phyloP scores from a whole-genome alignment of 37 sponge, comb jelly and placozoan genomes.

The Chondrilla cf. caribensis region DNA sequence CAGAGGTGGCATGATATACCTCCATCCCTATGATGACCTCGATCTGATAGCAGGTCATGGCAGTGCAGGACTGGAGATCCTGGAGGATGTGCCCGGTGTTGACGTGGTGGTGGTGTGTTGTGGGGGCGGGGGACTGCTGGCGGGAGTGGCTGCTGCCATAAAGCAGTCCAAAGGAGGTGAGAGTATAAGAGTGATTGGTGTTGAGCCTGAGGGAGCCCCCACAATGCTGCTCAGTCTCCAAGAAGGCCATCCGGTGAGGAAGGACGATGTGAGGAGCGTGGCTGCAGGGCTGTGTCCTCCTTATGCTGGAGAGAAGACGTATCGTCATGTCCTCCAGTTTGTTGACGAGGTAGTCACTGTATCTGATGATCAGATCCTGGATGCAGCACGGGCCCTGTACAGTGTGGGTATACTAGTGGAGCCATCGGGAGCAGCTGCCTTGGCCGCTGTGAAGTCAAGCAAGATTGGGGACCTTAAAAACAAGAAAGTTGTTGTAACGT shows the following conservation, averaged over 20 bases:
- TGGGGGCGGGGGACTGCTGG: constrained; percentile 69
- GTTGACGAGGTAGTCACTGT: constrained; percentile 64
- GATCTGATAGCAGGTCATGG: constrained; percentile 61
- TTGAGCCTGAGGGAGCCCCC: constrained; percentile 62
- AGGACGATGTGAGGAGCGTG: constrained; percentile 23
- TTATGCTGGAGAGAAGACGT: constrained; percentile 48
- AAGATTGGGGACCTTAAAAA: constrained; percentile 32
- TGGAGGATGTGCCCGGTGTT: constrained; percentile 36
- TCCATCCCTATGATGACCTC: constrained; percentile 63
- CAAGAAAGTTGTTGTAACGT: constrained; percentile 40
- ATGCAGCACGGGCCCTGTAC: constrained; percentile 34
- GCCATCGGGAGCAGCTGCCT: constrained; percentile 62
- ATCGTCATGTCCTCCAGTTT: constrained; percentile 25
- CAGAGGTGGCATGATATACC: constrained; percentile 36
- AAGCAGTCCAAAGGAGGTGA: constrained; percentile 31
- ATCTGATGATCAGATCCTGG: constrained; percentile 53
- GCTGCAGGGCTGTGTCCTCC: constrained; percentile 67
- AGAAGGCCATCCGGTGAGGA: constrained; percentile 44
- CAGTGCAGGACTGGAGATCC: constrained; percentile 53
- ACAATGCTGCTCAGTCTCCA: constrained; percentile 60
- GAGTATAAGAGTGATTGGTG: constrained; percentile 27
- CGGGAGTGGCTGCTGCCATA: constrained; percentile 56
- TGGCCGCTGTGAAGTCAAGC: constrained; percentile 49
- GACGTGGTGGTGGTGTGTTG: constrained; percentile 67
- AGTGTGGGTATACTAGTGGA: constrained; percentile 53